Base-by-base conservation (phyloP, 2,113 vertebrate genomes). In the Catharus minimus region DNA sequence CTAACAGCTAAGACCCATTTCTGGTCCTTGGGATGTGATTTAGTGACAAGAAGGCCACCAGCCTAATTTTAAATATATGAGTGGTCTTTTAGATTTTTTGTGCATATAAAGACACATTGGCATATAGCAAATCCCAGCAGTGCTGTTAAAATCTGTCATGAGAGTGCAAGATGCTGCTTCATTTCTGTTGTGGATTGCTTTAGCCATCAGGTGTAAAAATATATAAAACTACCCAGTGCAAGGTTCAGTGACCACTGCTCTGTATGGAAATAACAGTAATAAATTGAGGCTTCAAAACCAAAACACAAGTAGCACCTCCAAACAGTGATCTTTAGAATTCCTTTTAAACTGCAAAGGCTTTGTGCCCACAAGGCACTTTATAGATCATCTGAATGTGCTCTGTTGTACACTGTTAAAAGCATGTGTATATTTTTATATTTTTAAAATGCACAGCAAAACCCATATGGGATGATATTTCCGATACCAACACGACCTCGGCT, bases 401-500 rank as follows among this genome's bases (percentile, higher is more conserved):
- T 4, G 4, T 89, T 95, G 89, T 93, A 94, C 90, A 77, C 92
- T 87, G 78, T 92, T 94, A 94, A 95, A 95, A 95, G 89, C 92
- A 89, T 76, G 90, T 95, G 89, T 93, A 69, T 95, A 91, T 95
- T 82, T 94, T 94, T 95, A 95, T 96, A 95, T 96, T 95, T 96
- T 95, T 93, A 91, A 96, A 95, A 95, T 92, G 86, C 92, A 85
- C 90, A 94, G 92, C 93, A 87, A 95, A 96, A 80, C 95, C 90
- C 89, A 60, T 92, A 92, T 94, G 90, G 90, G 93, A 95, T 92
- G 94, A 94, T 92, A 94, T 93, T 94, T 95, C 92, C 58, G 86
- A 94, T 95, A 94, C 86, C 92, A 95, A 82, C 90, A 90, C 65
- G 78, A 95, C 93, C 89, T 95, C 74, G 74, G 62, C 93, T 95